These are phyloP conservation scores for Phrynocephalus guinanensis DNA, from an alignment of 2,797 vertebrate species.

Conservation along the genomic window DNA sequence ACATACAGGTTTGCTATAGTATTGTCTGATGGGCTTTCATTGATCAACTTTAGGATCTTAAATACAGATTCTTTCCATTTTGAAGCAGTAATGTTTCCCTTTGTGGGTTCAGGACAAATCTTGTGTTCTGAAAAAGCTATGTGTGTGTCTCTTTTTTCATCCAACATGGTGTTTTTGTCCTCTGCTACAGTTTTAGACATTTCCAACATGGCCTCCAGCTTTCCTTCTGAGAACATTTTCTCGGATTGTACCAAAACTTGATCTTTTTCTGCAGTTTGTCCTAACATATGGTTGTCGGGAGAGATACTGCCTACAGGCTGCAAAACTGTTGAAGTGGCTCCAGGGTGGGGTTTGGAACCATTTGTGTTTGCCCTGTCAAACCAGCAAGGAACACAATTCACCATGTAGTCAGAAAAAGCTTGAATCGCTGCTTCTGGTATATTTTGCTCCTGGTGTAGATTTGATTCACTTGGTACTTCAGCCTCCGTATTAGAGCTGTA, in stretches of 20 bases:
- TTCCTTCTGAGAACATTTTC: conserved; percentile 42
- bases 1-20: conserved; percentile 68
- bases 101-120: conserved; percentile 40
- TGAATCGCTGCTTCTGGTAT: conserved; percentile 52
- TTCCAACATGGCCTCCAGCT: conserved; percentile 21
- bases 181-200: neutral
- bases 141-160: neutral
- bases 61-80: conserved; percentile 48
- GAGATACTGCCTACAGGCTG: conserved; percentile 24
- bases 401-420: conserved; percentile 8
- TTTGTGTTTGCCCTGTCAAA: conserved; percentile 48
- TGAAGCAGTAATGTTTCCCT: conserved; percentile 42
- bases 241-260: conserved; percentile 64
- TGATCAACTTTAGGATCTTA: conserved; percentile 67
- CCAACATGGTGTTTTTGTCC: neutral
- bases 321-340: conserved; percentile 25
- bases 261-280: conserved; percentile 71
- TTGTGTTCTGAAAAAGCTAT: neutral
- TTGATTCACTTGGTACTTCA: conserved; percentile 74
- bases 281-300: conserved; percentile 50
- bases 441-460: conserved; percentile 67
- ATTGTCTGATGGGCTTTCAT: conserved; percentile 72
- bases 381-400: conserved; percentile 25
- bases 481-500: conserved; percentile 73
- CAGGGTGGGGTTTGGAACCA: conserved; percentile 69